Evolutionary conservation across 2,113 vertebrate genomes (phyloP).

Genomic region (Grallaria varia): DNA sequence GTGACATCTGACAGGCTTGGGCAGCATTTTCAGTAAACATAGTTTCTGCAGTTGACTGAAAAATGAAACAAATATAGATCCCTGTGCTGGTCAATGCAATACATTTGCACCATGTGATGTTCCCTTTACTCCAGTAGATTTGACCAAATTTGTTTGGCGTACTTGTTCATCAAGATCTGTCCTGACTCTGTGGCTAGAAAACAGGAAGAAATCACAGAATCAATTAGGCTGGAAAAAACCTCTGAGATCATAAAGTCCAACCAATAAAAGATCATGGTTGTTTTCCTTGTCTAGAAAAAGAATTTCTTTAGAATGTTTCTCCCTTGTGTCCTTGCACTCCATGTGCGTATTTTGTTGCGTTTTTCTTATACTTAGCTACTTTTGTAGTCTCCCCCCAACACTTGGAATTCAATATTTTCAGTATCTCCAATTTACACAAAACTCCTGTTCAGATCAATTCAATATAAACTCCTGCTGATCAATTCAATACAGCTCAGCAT

Average conservation of each 20-base stretch:
- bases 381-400: neutral
- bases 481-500: neutral
- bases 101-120: neutral
- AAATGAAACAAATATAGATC: neutral
- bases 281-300: neutral
- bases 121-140: neutral
- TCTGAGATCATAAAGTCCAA: too few relatives aligned
- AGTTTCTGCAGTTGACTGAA: neutral
- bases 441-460: neutral
- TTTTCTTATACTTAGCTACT: neutral
- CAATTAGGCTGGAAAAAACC: too few relatives aligned
- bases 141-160: neutral
- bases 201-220: neutral
- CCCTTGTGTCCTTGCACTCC: fast-evolving
- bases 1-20: neutral
- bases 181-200: neutral
- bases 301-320: neutral
- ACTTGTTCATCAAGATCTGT: neutral
- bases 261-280: neutral
- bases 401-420: neutral
- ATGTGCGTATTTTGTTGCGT: neutral
- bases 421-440: neutral
- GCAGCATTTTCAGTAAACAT: neutral
- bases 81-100: neutral
- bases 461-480: neutral